Percentiles rank a stretch among this genome's conserved stretches.
Evolutionary conservation across 2,888 invertebrate genomes (phyloP).

Genomic region (Drosophila gaucha): DNA sequence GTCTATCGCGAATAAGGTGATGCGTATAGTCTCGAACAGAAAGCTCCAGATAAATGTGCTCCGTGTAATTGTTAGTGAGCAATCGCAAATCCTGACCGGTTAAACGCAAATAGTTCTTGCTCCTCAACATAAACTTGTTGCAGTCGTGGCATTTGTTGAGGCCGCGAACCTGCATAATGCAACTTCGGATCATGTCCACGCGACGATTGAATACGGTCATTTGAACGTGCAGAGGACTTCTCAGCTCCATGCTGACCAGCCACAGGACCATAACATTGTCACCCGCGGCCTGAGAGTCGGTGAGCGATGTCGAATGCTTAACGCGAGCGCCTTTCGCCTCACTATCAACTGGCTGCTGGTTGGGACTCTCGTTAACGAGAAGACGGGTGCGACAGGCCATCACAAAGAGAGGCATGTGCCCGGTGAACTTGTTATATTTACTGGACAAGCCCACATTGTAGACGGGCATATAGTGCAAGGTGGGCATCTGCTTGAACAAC

Average conservation of each 20-base stretch:
- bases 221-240: slow-evolving; percentile 22
- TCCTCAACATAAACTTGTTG: slow-evolving; percentile 11
- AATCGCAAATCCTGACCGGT: slow-evolving; percentile 35
- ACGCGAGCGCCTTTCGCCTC: too few species aligned
- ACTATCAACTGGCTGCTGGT: too few species aligned
- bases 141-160: slow-evolving; percentile 33
- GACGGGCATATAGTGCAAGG: neutral
- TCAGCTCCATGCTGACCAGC: slow-evolving; percentile 40
- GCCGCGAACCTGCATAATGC: slow-evolving; percentile 36
- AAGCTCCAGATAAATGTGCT: slow-evolving; percentile 54
- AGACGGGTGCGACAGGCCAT: slow-evolving; percentile 44
- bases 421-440: neutral
- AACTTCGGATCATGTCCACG: slow-evolving; percentile 41
- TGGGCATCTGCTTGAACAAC: neutral
- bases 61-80: slow-evolving; percentile 37
- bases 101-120: slow-evolving; percentile 40
- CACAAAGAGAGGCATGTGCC: slow-evolving; percentile 49
- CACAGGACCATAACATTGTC: slow-evolving; percentile 44
- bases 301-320: neutral
- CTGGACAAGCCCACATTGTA: slow-evolving; percentile 17
- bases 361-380: too few species aligned
- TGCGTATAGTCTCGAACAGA: slow-evolving; percentile 31
- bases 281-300: too few species aligned
- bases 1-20: neutral
- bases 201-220: slow-evolving; percentile 51